Evolutionary conservation across 2,113 vertebrate genomes (phyloP).

Genomic region (Toxotes jaculatrix): DNA sequence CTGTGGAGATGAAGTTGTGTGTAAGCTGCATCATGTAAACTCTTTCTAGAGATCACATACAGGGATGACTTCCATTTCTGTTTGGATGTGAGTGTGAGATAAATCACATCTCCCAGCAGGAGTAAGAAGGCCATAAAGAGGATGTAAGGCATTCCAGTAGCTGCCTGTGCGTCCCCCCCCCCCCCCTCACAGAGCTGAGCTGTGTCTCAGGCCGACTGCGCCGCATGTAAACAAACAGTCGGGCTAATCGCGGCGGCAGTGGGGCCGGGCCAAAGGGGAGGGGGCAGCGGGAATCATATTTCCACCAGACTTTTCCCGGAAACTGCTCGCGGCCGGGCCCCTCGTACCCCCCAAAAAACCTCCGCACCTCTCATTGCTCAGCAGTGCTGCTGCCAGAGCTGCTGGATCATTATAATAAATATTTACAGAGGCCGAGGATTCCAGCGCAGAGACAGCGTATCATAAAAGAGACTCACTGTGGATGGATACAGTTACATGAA

Average conservation of each 20-base stretch:
- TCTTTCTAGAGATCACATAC: background rate
- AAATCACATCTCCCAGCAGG: constrained; percentile 5
- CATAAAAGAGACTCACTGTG: constrained; percentile 37
- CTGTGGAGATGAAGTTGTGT: background rate
- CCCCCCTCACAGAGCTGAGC: constrained; percentile 31
- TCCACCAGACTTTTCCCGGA: constrained; percentile 39
- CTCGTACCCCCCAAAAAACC: background rate
- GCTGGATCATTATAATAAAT: constrained; percentile 66
- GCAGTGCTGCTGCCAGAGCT: constrained; percentile 44
- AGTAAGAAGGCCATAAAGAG: constrained; percentile 44
- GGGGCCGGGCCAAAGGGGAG: background rate
- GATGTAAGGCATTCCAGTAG: constrained; percentile 57
- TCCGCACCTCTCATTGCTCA: constrained; percentile 23
- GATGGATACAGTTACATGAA: background rate
- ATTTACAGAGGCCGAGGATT: constrained; percentile 71
- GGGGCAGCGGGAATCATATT: constrained; percentile 55
- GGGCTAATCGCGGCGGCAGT: constrained; percentile 7
- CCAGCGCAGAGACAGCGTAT: constrained; percentile 48
- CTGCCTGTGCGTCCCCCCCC: constrained; percentile 4
- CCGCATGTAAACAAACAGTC: constrained; percentile 68
- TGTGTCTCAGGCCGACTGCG: constrained; percentile 23
- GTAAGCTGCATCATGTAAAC: background rate
- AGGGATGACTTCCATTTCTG: background rate
- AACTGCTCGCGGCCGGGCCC: constrained; percentile 46
- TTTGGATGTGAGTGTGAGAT: background rate